Base-by-base conservation (phyloP, 2,888 invertebrate genomes). In the Thereva unica region DNA sequence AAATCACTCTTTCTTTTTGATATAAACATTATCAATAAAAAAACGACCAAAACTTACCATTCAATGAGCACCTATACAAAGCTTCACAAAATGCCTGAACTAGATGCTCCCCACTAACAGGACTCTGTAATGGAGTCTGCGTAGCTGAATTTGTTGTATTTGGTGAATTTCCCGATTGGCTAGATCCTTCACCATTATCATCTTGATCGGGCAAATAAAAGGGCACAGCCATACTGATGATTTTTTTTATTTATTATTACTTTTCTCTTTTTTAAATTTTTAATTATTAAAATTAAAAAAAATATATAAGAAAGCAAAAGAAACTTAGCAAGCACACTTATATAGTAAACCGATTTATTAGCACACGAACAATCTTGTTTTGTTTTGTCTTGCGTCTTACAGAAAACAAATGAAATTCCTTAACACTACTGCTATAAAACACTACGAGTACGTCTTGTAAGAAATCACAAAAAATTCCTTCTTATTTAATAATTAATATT, bases 151-250 rank as follows among this genome's bases (percentile, higher is more conserved):
- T 49, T 67, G 78, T 80, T 57, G 78, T 80, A 67, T 78, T 79
- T 47, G 80, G 78, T 50, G 80, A 79, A 69, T 77, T 76, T 71
- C 73, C 74, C 37, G 73, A 71, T 54, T 77, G 76, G 71, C 74
- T 72, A 69, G 73, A 73, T 69, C 75, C 73, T 70, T 76, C 76
- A 70, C 74, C 74, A 59, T 75, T 78, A 74, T 79, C 79, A 72
- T 75, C 73, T 72, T 76, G 79, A 74, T 79, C 79, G 73, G 81
- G 80, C 76, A 80, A 75, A 75, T 78, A 78, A 74, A 81, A 81
- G 74, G 80, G 79, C 77, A 80, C 79, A 74, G 80, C 80, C 80
- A 81, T 81, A 73, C 71, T 76, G 66, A 55, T 65, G 42, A 55
- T 37, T 54, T 23, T 42, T 12, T 56, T 56, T 12, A 41, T 4